Evolutionary conservation across 2,888 invertebrate species (phyloP), one percentile per base, ranked within the genome.

Genomic region (Globia sparganii): DNA sequence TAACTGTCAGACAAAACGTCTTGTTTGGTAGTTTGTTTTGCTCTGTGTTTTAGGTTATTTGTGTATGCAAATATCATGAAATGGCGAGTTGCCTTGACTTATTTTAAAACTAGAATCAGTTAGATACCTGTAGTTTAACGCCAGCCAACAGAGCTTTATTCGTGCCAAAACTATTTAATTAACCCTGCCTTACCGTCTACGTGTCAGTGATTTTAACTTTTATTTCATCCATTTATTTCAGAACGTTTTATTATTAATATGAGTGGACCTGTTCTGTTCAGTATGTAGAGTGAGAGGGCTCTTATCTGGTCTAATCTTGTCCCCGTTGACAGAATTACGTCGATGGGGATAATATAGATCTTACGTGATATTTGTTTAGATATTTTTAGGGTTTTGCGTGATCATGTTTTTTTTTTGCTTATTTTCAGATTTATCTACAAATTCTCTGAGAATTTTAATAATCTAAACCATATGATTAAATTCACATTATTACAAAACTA

Each of bases 241-340:
- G 62, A 76, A 70, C 58, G 58, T 80, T 75, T 79, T 81, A 72
- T 71, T 80, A 68, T 65, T 72, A n/a, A 53, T 56, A 67, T n/a
- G 67, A 72, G 61, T 72, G 37, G 62, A 68, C 65, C 71, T 40
- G 34, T 66, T 84, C 59, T 81, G 34, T 67, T 67, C 28, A 40
- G 69, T 59, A 65, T 88, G 88, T 89, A 86, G 87, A 88, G 84
- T 88, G 89, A 89, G 89, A 89, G 86, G 88, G 80, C 87, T 59
- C 90, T 90, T 84, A 84, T 79, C 86, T 85, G 77, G 79, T 92
- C 90, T 94, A 93, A 93, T 93, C 91, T 92, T 89, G 91, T 89
- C 87, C 68, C 80, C 89, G 94, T 89, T 94, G 94, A 95, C 93
- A 94, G 93, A 94, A 91, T 93, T 93, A 94, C 90, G 91, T 92